Conservation (phyloP, 2,888 invertebrate genomes). For the Drosophila borborema region DNA sequence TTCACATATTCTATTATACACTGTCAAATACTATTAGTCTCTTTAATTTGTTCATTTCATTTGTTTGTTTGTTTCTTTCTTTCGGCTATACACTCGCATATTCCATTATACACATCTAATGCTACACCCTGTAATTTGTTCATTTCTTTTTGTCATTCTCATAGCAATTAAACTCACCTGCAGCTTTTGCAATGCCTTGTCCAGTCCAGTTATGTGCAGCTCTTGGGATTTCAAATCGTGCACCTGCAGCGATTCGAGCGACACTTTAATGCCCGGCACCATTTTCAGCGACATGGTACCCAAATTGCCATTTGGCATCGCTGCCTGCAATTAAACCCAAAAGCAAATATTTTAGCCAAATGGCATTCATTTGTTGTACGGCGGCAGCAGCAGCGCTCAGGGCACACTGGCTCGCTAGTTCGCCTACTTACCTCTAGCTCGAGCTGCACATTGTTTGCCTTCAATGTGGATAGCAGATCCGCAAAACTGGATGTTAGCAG, state of each 20-base stretch:
- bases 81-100: neutral
- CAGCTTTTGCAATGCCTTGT: constrained; percentile 87
- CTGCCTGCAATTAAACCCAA: constrained; percentile 69
- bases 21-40: too few species aligned
- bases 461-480: constrained; percentile 81
- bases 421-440: constrained; percentile 83
- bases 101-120: neutral
- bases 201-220: constrained; percentile 86
- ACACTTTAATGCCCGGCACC: constrained; percentile 84
- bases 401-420: constrained; percentile 5
- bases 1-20: too few species aligned
- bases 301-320: constrained; percentile 81
- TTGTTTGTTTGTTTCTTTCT: too few species aligned
- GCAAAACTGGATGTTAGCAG: constrained; percentile 76
- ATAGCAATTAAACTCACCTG: constrained; percentile 77
- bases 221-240: constrained; percentile 81
- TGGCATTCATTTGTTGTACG: constrained; percentile 12
- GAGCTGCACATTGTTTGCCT: constrained; percentile 82
- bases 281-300: constrained; percentile 83
- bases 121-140: neutral
- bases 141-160: neutral
- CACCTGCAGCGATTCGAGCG: constrained; percentile 73
- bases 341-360: constrained; percentile 17
- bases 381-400: too few species aligned
- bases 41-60: too few species aligned